Evolutionary conservation across 2,113 vertebrate genomes (phyloP), one percentile per base, ranked within the genome.

Genomic region (Petrocephalus microphthalmus): DNA sequence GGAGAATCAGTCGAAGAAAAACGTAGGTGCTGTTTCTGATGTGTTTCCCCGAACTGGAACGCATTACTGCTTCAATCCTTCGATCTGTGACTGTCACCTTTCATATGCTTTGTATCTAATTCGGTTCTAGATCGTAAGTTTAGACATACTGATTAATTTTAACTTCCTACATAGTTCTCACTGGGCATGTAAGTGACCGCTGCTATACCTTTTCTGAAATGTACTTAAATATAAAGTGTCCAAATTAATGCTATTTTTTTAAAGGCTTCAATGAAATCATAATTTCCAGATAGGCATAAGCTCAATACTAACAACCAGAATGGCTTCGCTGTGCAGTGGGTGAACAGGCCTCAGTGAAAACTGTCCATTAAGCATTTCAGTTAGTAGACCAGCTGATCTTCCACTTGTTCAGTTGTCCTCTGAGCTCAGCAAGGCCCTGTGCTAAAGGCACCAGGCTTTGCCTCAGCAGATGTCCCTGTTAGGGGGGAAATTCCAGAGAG

Each of bases 11-110:
- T 88, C 84, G 92, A 90, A 47, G 92, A 94, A 82, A 95, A 95
- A 92, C 96, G 97, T 98, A 94, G 82, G 95, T 93, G n/a, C 82
- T 52, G 81, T 37, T 25, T 51, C 17, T 74, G 29, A 52, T 78
- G 64, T 20, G 8, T 54, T 52, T 42, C 49, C 45, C n/a, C 49
- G 37, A 11, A 2, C 11, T 33, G n/a, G 17, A 53, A 22, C 83
- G 7, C 54, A n/a, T 53, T 17, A 29, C 3, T 17, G 11, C 13
- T 19, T 49, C 51, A 11, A 1, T 33, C 25, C 20, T 25, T 25
- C 8, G 37, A 42, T 1, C 81, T 3, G 81, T 83, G 10, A 67
- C 10, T 13, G 60, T 67, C 25, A 67, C 60, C 25, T 67, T 67
- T 10, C n/a, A 29, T 29, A 13, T 10, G 17, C 19, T 54, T n/a